Evolutionary conservation across 2,113 vertebrate species (phyloP).

Genomic region (Polypterus bichir): DNA sequence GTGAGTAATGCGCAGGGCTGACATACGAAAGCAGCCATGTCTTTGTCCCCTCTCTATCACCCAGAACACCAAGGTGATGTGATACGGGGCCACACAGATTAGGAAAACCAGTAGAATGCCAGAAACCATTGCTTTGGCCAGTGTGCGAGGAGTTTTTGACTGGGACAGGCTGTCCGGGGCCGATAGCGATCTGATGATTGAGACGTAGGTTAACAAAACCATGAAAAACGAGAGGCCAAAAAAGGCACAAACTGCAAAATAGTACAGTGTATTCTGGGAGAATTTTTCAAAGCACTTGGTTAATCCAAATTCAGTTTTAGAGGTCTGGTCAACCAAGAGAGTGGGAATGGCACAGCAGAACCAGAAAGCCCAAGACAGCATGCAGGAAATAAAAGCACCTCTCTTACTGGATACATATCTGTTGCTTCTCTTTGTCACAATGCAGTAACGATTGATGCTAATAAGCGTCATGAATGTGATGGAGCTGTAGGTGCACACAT

Average conservation of each 20-base stretch:
- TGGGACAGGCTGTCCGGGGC: background rate
- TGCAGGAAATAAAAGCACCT: constrained; percentile 5
- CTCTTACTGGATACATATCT: constrained; percentile 16
- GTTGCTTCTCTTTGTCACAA: background rate
- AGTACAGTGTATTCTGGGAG: constrained; percentile 10
- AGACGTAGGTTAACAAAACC: constrained; percentile 30
- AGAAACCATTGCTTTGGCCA: constrained; percentile 32
- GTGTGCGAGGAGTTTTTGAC: constrained; percentile 17
- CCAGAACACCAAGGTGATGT: constrained; percentile 39
- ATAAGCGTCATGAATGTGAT: constrained; percentile 38
- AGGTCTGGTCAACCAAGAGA: constrained; percentile 26
- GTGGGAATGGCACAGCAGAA: constrained; percentile 29
- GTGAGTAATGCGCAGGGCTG: constrained; percentile 27
- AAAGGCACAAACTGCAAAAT: constrained; percentile 28
- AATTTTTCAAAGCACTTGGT: constrained; percentile 34
- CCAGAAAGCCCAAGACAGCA: constrained; percentile 32
- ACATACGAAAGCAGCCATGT: background rate
- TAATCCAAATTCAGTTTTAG: background rate
- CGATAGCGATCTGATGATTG: constrained; percentile 22
- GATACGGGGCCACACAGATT: constrained; percentile 39
- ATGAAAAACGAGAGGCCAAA: constrained; percentile 28
- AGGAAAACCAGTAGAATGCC: constrained; percentile 40
- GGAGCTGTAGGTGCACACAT: constrained; percentile 30
- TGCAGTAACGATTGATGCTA: constrained; percentile 31
- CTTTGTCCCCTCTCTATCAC: constrained; percentile 3